A percentile compares a stretch with the other conserved stretches of the same genome.
Evolutionary conservation across 2,797 vertebrate genomes (phyloP).

Genomic region (Enteromius mattozi): DNA sequence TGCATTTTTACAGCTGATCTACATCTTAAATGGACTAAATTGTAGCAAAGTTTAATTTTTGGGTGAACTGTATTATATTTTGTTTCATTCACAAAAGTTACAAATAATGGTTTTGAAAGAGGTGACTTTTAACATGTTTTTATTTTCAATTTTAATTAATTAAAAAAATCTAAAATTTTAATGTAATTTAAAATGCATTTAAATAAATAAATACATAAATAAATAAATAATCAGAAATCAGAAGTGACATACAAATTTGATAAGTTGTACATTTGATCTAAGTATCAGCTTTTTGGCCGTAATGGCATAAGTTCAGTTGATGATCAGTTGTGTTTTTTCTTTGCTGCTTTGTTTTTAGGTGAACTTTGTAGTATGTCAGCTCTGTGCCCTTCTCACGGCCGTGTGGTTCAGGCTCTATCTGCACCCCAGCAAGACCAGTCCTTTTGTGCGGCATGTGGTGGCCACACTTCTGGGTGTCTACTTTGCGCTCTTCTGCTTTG

Average conservation of each 20-base stretch:
- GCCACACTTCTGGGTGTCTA: conserved; percentile 89
- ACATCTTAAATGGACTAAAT: no score
- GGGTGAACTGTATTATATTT: no score
- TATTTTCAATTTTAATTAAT: no score
- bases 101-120: no score
- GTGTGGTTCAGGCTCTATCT: conserved; percentile 89
- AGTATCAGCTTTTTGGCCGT: neutral
- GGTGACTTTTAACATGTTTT: no score
- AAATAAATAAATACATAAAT: neutral
- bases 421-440: conserved; percentile 87
- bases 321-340: neutral
- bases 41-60: no score
- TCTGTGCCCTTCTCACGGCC: conserved; percentile 88
- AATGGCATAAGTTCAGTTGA: neutral
- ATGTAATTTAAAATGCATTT: neutral
- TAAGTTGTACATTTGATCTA: neutral
- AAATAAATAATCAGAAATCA: no score
- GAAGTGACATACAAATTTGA: neutral
- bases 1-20: no score
- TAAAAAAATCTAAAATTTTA: neutral
- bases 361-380: conserved; percentile 92
- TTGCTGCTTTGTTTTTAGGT: conserved; percentile 74
- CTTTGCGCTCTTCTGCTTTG: conserved; percentile 92
- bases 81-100: no score
- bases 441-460: conserved; percentile 86